Evolutionary conservation across 64 coral and sea anemone species (phyloP).

Genomic region (Pocillopora damicornis): DNA sequence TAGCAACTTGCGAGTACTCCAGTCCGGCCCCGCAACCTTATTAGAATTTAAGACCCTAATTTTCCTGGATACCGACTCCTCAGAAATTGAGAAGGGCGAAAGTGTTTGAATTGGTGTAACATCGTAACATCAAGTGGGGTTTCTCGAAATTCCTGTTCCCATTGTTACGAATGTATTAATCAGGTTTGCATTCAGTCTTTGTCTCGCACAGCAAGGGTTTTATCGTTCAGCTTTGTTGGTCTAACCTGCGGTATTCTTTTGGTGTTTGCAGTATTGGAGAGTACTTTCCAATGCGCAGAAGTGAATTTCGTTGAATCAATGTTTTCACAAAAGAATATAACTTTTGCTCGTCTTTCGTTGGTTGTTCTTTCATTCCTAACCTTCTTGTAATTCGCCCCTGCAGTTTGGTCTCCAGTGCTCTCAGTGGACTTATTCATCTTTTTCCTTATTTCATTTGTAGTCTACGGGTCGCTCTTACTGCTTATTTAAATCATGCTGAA

Average conservation of each 20-base stretch:
- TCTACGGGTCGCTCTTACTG: background rate
- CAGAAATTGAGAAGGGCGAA: background rate
- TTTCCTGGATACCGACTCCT: background rate
- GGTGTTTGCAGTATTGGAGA: background rate
- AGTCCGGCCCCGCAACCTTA: background rate
- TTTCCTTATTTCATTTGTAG: background rate
- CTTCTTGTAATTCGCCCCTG: background rate
- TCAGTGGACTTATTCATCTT: conserved; percentile 6
- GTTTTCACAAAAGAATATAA: background rate
- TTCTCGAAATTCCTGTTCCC: background rate
- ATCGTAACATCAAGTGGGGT: background rate
- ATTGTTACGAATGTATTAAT: background rate
- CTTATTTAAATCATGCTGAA: background rate
- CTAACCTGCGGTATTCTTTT: background rate
- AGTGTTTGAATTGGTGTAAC: background rate
- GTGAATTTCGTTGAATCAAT: background rate
- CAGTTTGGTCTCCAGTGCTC: background rate
- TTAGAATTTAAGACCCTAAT: background rate
- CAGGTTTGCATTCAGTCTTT: background rate
- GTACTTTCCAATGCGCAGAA: background rate
- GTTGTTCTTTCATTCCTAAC: background rate
- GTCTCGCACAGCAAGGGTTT: background rate
- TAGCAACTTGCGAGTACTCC: background rate
- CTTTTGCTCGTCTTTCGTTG: background rate
- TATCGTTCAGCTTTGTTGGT: background rate